Base-by-base conservation (phyloP, 2,888 invertebrate species). In the Ectobius pallidus region DNA sequence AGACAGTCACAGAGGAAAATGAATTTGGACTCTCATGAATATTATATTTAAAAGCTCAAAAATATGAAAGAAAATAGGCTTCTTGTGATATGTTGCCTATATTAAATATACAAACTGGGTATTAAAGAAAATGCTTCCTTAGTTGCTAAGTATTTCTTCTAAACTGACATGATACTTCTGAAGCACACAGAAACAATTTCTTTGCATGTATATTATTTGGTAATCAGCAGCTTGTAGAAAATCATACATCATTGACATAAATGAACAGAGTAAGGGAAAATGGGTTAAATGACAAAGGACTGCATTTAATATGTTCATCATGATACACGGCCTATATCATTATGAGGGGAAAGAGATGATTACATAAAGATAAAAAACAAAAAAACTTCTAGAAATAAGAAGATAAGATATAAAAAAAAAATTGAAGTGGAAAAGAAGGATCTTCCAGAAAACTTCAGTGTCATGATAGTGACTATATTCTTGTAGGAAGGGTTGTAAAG, bases 151-250 rank as follows among this genome's bases (percentile, higher is more conserved):
- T 46, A 3, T n/a, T 30, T 30, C 30, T 32, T 6, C 30, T 58
- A 58, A 46, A 14, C n/a, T 4, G n/a, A 58, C 30, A n/a, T 58
- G 58, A 18, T 25, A 52, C 25, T 25, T 52, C 7, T 39, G 52
- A 14, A 25, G 25, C 22, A 65, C 11, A 27, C 42, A 63, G 42
- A 63, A 20, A 63, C 39, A 63, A 30, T 42, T 63, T 16, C 44
- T 25, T 65, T 65, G 65, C 65, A 65, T 65, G 65, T 65, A 46
- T 18, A 22, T 72, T 55, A 32, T 9, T 68, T 72, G 68, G 46
- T 68, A 55, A 22, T n/a, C 39, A 44, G 9, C 65, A 30, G 22
- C 22, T 32, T 30, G 18, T 32, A 65, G 46, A 34, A 63, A 63
- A 16, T 30, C 16, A 52, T 25, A 49, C 20, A 11, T 52, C 52